Base-by-base conservation (phyloP, 1,140 invertebrate genomes). In the Lucilia sericata region DNA sequence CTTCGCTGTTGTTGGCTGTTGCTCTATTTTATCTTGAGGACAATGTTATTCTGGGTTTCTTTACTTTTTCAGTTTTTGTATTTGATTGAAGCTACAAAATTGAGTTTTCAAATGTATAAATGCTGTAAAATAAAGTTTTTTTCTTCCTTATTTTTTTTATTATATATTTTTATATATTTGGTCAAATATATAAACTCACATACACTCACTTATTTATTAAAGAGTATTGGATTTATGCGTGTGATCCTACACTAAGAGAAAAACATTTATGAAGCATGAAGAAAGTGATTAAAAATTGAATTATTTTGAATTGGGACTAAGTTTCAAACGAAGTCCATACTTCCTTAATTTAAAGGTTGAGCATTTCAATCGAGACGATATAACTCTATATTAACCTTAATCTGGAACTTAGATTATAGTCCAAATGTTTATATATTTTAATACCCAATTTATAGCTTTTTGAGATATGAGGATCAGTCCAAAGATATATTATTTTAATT, bases 41-140 rank as follows among this genome's bases (percentile, higher is more conserved):
- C 51, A 70, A 12, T 21, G 3, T 70, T 70, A 21, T 19, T 17
- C 5, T 60, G 55, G 55, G n/a, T n/a, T 21, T 70, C 12, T 25
- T 9, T 70, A 9, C 12, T 12, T 70, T 25, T 70, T 42, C 10
- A 8, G 5, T 42, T 7, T 42, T 7, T 3, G 5, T 5, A 42
- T 42, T 42, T 42, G 42, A 10, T 42, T 42, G 7, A 12, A 12
- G 12, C 5, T 25, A 25, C n/a, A 70, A 70, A 70, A 70, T 70
- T 70, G 19, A 25, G 65, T 70, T 70, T 70, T 70, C 65, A 70
- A 70, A 70, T 21, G 19, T 21, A 21, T 21, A 70, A 70, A 70
- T 70, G 65, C n/a, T 70, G 65, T 70, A 70, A 70, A 70, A 70
- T 70, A 21, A 70, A 70, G 65, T 70, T 70, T 70, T 60, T 70